These are phyloP conservation scores for Myotis lucifugus DNA, from an alignment of 2,113 vertebrate species.

Conservation along the genomic window DNA sequence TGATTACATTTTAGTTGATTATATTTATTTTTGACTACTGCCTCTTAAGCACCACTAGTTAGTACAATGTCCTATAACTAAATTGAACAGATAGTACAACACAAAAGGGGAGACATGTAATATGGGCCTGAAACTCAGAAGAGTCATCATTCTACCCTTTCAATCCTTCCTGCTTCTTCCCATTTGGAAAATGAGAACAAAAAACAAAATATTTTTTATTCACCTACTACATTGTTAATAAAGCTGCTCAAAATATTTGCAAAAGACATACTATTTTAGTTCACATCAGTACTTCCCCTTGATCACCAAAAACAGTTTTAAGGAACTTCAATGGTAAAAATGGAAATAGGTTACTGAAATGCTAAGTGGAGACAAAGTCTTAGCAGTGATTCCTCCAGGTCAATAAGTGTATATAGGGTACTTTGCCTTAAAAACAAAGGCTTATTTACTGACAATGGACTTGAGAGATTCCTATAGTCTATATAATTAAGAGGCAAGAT, in stretches of 20 bases:
- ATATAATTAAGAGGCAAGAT: constrained; percentile 10
- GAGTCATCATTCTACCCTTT: neutral
- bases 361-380: neutral
- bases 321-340: constrained; percentile 11
- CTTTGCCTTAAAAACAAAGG: constrained; percentile 33
- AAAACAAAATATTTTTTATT: neutral
- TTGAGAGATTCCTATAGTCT: constrained; percentile 20
- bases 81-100: neutral
- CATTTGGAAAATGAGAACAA: neutral
- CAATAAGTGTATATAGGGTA: neutral
- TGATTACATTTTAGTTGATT: constrained; percentile 23
- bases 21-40: constrained; percentile 27
- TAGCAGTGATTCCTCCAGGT: neutral
- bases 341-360: neutral
- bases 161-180: neutral
- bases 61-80: neutral
- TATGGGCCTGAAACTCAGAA: neutral
- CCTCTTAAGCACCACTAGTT: neutral
- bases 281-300: neutral
- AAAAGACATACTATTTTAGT: neutral
- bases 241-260: constrained; percentile 24
- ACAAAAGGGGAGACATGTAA: neutral
- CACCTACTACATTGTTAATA: neutral
- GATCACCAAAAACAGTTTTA: constrained; percentile 2
- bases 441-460: neutral